phyloP scores from a whole-genome alignment of 2,888 invertebrate genomes.

The Glyphotaelius pellucidus region DNA sequence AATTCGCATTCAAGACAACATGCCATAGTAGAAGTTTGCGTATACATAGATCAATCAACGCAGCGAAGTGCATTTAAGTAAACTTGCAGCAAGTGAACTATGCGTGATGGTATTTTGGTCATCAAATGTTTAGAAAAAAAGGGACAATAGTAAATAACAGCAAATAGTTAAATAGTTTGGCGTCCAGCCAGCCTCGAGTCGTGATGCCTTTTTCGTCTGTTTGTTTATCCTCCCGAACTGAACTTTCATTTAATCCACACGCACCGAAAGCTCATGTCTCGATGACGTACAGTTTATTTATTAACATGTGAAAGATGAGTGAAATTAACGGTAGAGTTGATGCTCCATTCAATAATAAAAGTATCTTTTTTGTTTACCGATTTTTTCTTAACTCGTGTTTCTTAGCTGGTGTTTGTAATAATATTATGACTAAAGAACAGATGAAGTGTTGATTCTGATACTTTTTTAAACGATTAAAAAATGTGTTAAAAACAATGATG shows the following conservation, averaged over 20 bases:
- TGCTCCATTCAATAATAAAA: background rate
- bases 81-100: background rate
- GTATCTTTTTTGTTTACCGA: background rate
- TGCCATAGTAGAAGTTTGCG: background rate
- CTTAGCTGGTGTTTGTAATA: background rate
- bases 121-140: background rate
- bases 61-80: background rate
- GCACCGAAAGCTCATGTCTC: conserved; percentile 7
- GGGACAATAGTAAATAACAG: background rate
- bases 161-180: conserved; percentile 12
- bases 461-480: background rate
- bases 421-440: background rate
- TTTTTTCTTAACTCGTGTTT: background rate
- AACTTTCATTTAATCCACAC: background rate
- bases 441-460: background rate
- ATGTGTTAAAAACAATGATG: conserved; percentile 2
- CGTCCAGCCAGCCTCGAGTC: conserved; percentile 7
- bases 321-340: conserved; percentile 30
- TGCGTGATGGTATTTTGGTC: background rate
- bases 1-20: background rate
- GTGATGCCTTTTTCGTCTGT: conserved; percentile 35
- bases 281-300: conserved; percentile 44
- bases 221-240: conserved; percentile 1
- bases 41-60: background rate
- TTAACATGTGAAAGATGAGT: conserved; percentile 32